Evolutionary conservation across 1,140 invertebrate genomes (phyloP).

Genomic region (Metopolophium dirhodum): DNA sequence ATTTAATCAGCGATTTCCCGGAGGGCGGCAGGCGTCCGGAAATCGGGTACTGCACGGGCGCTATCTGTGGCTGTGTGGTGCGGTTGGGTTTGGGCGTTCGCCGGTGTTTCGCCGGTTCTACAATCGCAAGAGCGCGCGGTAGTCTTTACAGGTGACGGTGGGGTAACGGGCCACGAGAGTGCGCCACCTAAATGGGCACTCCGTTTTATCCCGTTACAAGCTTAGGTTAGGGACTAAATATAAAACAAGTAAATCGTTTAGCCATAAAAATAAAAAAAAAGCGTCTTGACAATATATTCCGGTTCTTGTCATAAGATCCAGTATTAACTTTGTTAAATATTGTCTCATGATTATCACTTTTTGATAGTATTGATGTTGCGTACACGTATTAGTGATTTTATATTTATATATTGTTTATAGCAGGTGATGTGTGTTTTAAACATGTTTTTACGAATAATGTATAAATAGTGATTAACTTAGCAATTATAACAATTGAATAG

Average conservation of each 20-base stretch:
- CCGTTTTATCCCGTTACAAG: no score
- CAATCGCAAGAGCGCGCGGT: no score
- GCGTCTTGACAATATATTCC: not conserved
- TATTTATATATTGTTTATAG: not conserved
- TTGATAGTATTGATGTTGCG: not conserved
- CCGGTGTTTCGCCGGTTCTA: no score
- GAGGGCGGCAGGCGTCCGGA: no score
- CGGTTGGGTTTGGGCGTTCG: no score
- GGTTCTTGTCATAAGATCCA: not conserved
- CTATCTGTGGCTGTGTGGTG: no score
- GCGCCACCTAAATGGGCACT: no score
- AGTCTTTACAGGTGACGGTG: no score
- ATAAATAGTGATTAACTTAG: not conserved
- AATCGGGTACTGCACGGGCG: no score
- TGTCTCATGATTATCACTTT: not conserved
- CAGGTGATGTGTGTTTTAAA: not conserved
- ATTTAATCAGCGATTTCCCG: no score
- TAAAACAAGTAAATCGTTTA: not conserved
- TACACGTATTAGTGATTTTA: not conserved
- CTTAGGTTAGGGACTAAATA: not conserved
- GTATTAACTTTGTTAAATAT: not conserved
- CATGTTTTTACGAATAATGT: not conserved
- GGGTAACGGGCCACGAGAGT: no score
- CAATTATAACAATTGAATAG: no score
- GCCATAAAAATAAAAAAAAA: not conserved